phyloP scores from a whole-genome alignment of 2,113 vertebrate species.

The Ibidorhyncha struthersii region DNA sequence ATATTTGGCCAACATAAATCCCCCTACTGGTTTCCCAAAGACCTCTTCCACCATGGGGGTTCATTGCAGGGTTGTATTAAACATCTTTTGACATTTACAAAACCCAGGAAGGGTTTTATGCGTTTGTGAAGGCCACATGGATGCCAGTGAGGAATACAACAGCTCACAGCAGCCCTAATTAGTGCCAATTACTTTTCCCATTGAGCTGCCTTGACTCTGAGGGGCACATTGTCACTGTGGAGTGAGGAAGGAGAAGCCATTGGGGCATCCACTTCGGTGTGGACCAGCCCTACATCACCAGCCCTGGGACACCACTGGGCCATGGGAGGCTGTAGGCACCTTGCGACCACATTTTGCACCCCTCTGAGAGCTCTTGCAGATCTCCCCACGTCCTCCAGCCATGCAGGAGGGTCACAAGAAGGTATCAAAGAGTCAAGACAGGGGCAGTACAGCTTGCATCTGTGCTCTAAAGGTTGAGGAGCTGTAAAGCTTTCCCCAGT shows the following conservation, averaged over 20 bases:
- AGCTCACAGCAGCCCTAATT: not conserved
- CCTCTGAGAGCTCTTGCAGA: not conserved
- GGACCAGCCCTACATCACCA: not conserved
- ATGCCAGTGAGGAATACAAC: not conserved
- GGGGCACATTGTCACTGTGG: fast-evolving
- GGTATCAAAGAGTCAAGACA: not conserved
- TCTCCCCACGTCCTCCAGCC: not conserved
- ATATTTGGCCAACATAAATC: not conserved
- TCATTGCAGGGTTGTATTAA: not conserved
- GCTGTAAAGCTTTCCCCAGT: not conserved
- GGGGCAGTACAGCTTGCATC: fast-evolving
- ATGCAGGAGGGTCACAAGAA: not conserved
- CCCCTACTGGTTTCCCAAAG: not conserved
- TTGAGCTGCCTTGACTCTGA: not conserved
- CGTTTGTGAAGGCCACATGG: not conserved
- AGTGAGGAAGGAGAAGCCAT: not conserved
- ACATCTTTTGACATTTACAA: not conserved
- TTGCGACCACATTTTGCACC: not conserved
- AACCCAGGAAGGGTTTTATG: not conserved
- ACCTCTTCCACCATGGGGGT: not conserved
- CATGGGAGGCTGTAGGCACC: not conserved
- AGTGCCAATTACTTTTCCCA: not conserved
- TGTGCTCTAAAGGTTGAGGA: not conserved
- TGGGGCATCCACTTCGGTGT: fast-evolving
- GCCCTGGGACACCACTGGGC: not conserved